Percentiles rank a stretch among this genome's conserved stretches.
Conservation (phyloP, 2,797 vertebrate species). For the Xiphorhynchus erythropygius region DNA sequence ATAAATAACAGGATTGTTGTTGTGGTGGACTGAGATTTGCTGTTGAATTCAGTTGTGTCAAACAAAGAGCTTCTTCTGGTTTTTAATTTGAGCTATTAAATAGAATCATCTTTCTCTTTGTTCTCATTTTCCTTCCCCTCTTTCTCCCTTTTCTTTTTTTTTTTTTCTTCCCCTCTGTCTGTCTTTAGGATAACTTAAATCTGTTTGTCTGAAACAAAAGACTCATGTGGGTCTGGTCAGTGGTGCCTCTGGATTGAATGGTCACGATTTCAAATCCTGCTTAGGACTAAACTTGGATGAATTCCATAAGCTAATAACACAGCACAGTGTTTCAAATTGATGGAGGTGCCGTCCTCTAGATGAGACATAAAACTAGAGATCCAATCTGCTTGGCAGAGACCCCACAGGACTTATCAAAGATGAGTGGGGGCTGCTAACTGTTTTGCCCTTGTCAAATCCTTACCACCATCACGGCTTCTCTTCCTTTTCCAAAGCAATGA, state of each 20-base stretch:
- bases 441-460: conserved; percentile 73
- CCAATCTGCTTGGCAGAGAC: conserved; percentile 68
- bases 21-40: conserved; percentile 33
- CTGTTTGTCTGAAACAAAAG: conserved; percentile 48
- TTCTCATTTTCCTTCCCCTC: conserved; percentile 1
- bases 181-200: conserved; percentile 14
- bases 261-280: conserved; percentile 58
- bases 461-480: not conserved
- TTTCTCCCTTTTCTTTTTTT: not conserved
- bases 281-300: conserved; percentile 61
- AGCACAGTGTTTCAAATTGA: conserved; percentile 62
- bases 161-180: not conserved
- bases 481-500: conserved; percentile 51
- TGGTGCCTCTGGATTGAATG: conserved; percentile 17
- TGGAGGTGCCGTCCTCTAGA: conserved; percentile 66
- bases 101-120: conserved; percentile 34
- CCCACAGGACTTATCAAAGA: conserved; percentile 73
- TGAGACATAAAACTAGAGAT: conserved; percentile 69
- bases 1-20: conserved; percentile 49
- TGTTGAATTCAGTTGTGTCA: conserved; percentile 22
- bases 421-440: conserved; percentile 65
- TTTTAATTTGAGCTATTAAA: conserved; percentile 50
- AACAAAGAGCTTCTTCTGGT: conserved; percentile 24
- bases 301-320: conserved; percentile 69
- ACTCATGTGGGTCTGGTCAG: not conserved